Evolutionary conservation across 1,140 invertebrate genomes (phyloP), one percentile per base, ranked within the genome.

Genomic region (Eufriesea mexicana): DNA sequence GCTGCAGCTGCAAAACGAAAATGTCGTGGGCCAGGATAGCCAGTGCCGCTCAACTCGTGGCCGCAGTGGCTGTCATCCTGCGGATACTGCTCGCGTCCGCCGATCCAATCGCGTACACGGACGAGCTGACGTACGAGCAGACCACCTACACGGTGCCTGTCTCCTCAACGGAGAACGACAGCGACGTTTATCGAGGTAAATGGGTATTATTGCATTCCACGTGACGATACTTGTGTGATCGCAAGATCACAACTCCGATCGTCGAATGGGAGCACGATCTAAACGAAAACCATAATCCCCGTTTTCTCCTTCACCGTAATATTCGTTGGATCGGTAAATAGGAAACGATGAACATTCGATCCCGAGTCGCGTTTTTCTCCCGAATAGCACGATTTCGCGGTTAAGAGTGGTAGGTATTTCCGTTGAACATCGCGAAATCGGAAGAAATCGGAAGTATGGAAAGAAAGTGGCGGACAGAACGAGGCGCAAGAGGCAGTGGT

Each of bases 11-110:
- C 83, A 51, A 79, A 84, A 70, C 62, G 71, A 72, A 82, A 85
- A 93, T 93, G 92, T 91, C 89, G 89, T 87, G 87, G 89, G 82
- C 86, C 89, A 93, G 85, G 89, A 91, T 86, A 79, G 78, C 57
- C 88, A 90, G 88, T 84, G 90, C 81, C 86, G 89, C 91, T 89
- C 90, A 92, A 90, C 71, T 80, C 2, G 79, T 77, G 45, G 73
- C 81, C 20, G 68, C 89, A 86, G 88, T 87, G 86, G 89, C 88
- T 72, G 83, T 92, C 88, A 87, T 89, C n/a, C 64, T 91, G 12
- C 59, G 88, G 59, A 77, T 92, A 55, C 81, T 92, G 78, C 66
- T 89, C 71, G 80, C 83, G 61, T 87, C 90, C 83, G 88, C 84
- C 62, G 45, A 85, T 5, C 61, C 90, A 77, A 85, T 80, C 82